A percentile compares a stretch with the other conserved stretches of the same genome.
Conservation (phyloP, 2,797 vertebrate species). For the Clarias fuscus region DNA sequence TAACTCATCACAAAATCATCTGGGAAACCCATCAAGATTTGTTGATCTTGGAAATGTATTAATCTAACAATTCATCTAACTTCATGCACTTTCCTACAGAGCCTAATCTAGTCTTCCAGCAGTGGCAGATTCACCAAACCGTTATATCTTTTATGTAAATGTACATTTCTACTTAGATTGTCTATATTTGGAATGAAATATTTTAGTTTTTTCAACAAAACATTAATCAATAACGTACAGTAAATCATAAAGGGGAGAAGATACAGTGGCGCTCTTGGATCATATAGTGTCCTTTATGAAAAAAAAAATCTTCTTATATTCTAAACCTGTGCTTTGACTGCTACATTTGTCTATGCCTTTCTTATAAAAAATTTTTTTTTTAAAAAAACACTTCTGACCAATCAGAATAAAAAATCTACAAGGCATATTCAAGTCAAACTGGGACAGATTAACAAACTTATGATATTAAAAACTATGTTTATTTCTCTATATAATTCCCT, state of each 20-base stretch:
- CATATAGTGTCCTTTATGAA: background rate
- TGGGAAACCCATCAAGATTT: conserved; percentile 46
- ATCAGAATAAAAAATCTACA: background rate
- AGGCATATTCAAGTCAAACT: no score
- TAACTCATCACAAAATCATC: conserved; percentile 44
- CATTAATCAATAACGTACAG: background rate
- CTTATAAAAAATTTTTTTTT: no score
- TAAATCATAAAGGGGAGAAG: conserved; percentile 18
- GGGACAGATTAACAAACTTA: no score
- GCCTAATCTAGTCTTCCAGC: conserved; percentile 30
- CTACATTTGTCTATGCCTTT: background rate
- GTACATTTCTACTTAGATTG: conserved; percentile 40
- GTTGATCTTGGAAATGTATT: conserved; percentile 50
- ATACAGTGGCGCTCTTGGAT: background rate
- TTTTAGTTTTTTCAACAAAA: conserved; percentile 33
- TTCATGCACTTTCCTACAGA: conserved; percentile 45
- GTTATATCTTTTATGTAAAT: conserved; percentile 36
- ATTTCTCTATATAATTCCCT: no score
- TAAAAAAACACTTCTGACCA: background rate
- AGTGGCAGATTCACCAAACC: conserved; percentile 22
- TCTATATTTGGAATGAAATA: conserved; percentile 32
- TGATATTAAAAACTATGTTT: no score
- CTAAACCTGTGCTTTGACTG: background rate
- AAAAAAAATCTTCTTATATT: background rate
- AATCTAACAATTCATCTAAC: conserved; percentile 26